phyloP scores from a whole-genome alignment of 1,140 invertebrate species.

The Drosophila bocki region DNA sequence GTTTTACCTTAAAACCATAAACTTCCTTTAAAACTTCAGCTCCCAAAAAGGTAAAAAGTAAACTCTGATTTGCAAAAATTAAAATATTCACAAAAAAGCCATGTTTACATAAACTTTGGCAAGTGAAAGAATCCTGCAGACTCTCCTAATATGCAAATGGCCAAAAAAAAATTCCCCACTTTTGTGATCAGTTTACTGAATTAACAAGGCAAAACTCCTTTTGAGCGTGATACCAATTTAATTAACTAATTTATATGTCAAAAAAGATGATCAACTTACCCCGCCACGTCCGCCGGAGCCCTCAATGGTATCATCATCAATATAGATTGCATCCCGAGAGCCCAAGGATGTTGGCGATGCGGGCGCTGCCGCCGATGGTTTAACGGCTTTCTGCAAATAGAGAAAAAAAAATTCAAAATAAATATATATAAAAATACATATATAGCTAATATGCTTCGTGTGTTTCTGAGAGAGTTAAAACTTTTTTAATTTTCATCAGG shows the following conservation, averaged over 20 bases:
- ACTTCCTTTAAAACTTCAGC: background rate
- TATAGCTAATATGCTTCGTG: background rate
- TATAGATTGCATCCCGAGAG: slow-evolving; percentile 85
- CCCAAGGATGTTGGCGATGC: slow-evolving; percentile 46
- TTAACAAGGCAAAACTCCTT: slow-evolving; percentile 22
- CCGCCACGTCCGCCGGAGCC: slow-evolving; percentile 86
- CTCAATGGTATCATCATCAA: slow-evolving; percentile 85
- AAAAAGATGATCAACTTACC: slow-evolving; percentile 67
- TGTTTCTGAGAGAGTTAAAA: slow-evolving; percentile 29
- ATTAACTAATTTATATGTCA: slow-evolving; percentile 43
- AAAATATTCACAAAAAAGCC: slow-evolving; percentile 3
- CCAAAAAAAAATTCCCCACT: slow-evolving; percentile 8
- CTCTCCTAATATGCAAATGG: slow-evolving; percentile 28
- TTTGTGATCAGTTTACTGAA: slow-evolving; percentile 14
- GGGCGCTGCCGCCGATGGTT: slow-evolving; percentile 59
- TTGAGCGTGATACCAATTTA: slow-evolving; percentile 13
- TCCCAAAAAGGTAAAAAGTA: background rate
- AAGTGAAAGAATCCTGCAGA: slow-evolving; percentile 7
- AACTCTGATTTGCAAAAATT: background rate
- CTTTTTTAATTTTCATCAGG: slow-evolving; percentile 69
- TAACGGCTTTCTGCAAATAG: slow-evolving; percentile 77
- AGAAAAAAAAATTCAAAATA: slow-evolving; percentile 11
- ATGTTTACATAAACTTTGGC: slow-evolving; percentile 12
- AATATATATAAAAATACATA: slow-evolving; percentile 22
- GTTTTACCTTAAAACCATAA: background rate